Evolutionary conservation across 2,113 vertebrate genomes (phyloP), one percentile per base, ranked within the genome.

Genomic region (Dasyprocta punctata): DNA sequence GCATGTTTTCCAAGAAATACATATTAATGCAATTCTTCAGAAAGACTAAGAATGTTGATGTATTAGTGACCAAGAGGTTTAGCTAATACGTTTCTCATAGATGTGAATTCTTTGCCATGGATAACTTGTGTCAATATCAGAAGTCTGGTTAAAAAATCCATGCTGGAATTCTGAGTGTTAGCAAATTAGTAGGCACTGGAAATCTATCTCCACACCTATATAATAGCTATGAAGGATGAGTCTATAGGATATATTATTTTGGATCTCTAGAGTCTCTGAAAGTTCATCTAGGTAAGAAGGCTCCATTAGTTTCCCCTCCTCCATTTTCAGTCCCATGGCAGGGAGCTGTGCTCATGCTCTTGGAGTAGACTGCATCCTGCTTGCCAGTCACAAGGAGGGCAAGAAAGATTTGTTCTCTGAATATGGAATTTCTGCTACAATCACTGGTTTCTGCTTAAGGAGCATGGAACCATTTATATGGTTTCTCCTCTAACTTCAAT

Each of bases 341-440:
- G 12, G 10, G 3, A 22, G 7, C 7, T 13, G 3, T n/a, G 54
- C 2, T 1, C 38, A 49, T 73, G n/a, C n/a, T 49, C 3, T 33
- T n/a, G 30, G 52, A 73, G 6, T 36, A 56, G 36, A 17, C 17
- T 41, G 24, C 1, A n/a, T 1, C 12, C 36, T 22, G 17, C 33
- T 20, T n/a, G 30, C 14, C 36, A 22, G 54, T 20, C 24, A 36
- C 54, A 73, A 41, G 12, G 16, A 60, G 41, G 5, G 13, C 20
- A 19, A 58, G 44, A 69, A 58, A 1, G 14, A 33, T 19, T n/a
- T 24, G 49, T 28, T 17, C 49, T 69, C 26, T 38, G 30, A 82
- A 36, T 58, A 11, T 36, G 9, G 28, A 41, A 36, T 58, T 20
- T 92, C 19, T 13, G 14, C 33, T 38, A 16, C 52, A 56, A n/a